phyloP scores from a whole-genome alignment of 2,888 invertebrate genomes.

The Amiota communis region DNA sequence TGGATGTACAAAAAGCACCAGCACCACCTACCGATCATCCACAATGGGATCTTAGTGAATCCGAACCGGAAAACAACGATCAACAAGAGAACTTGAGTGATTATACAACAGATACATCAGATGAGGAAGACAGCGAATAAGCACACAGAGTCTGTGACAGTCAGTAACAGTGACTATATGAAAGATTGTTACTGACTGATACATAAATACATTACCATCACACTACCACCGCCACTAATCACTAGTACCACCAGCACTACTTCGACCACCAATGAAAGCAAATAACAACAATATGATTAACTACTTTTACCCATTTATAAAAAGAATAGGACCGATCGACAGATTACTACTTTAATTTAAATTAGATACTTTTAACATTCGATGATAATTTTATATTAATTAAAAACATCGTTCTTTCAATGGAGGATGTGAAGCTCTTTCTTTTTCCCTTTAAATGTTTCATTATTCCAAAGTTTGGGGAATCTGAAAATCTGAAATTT shows the following conservation, averaged over 20 bases:
- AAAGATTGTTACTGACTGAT: not conserved
- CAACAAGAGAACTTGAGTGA: constrained; percentile 79
- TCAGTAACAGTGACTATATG: not conserved
- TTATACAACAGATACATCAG: constrained; percentile 80
- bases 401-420: too few relatives aligned
- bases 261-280: too few relatives aligned
- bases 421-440: too few relatives aligned
- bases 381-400: too few relatives aligned
- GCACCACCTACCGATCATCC: constrained; percentile 93
- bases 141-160: constrained; percentile 50
- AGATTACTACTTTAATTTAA: too few relatives aligned
- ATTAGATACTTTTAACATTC: constrained; percentile 8
- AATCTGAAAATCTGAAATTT: too few relatives aligned
- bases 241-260: constrained; percentile 15
- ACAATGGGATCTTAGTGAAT: constrained; percentile 98
- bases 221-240: not conserved
- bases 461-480: too few relatives aligned
- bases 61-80: constrained; percentile 83
- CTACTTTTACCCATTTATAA: constrained; percentile 8
- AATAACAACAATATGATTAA: too few relatives aligned
- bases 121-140: constrained; percentile 75
- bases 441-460: too few relatives aligned
- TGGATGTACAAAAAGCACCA: constrained; percentile 97
- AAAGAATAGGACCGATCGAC: not conserved
- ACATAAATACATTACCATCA: not conserved